Evolutionary conservation across 2,888 invertebrate genomes (phyloP).

Genomic region (Hyalella azteca): DNA sequence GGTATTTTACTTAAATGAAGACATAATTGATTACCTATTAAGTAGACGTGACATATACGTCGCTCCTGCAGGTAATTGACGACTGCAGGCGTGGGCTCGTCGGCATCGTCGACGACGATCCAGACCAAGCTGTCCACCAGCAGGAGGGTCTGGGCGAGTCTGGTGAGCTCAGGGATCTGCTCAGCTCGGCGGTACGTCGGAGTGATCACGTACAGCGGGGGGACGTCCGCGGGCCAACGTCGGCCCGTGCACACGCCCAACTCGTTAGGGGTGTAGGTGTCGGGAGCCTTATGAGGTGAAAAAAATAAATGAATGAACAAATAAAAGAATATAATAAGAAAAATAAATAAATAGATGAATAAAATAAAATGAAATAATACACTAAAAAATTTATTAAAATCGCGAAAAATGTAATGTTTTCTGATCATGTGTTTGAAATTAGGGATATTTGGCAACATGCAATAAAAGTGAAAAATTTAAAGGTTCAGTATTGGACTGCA

Average conservation of each 20-base stretch:
- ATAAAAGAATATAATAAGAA: too few species aligned
- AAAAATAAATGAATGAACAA: not conserved
- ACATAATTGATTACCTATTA: slow-evolving; percentile 55
- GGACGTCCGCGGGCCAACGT: slow-evolving; percentile 44
- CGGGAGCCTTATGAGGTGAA: not conserved
- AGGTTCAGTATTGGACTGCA: too few species aligned
- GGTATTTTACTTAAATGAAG: too few species aligned
- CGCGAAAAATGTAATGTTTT: too few species aligned
- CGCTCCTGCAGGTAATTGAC: slow-evolving; percentile 41
- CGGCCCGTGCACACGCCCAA: not conserved
- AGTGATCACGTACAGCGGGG: slow-evolving; percentile 57
- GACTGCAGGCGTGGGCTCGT: slow-evolving; percentile 43
- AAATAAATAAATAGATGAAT: too few species aligned
- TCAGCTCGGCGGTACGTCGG: slow-evolving; percentile 58
- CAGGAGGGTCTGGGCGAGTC: slow-evolving; percentile 56
- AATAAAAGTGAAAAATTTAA: too few species aligned
- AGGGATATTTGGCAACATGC: too few species aligned
- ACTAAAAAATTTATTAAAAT: too few species aligned
- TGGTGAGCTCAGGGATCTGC: slow-evolving; percentile 57
- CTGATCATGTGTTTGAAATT: too few species aligned
- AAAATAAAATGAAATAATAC: too few species aligned
- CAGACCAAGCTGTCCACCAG: slow-evolving; percentile 55
- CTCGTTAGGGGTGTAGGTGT: slow-evolving; percentile 7
- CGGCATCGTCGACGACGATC: slow-evolving; percentile 58
- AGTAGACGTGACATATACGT: slow-evolving; percentile 48